These are phyloP conservation scores for Kuschelorhynchus macadamiae DNA, from an alignment of 2,888 invertebrate genomes.

Conservation along the genomic window DNA sequence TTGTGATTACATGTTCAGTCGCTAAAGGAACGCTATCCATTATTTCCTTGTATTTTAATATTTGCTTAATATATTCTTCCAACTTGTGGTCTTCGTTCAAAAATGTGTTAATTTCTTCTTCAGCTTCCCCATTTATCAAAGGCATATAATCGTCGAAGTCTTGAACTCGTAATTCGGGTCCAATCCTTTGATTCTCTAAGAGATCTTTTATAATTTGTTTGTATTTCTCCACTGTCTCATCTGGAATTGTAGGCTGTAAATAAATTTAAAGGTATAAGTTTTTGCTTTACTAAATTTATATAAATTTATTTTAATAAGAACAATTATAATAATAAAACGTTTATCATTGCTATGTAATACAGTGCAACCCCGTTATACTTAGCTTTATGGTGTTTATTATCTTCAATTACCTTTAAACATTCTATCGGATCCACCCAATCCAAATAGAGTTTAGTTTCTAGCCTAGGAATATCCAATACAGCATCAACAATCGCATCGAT, in stretches of 20 bases:
- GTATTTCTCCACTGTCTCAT: constrained; percentile 77
- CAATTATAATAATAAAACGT: neutral
- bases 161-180: constrained; percentile 80
- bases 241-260: constrained; percentile 81
- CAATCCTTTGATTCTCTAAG: constrained; percentile 80
- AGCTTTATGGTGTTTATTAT: too few species aligned
- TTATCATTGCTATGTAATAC: too few species aligned
- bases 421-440: constrained; percentile 69
- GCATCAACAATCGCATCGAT: constrained; percentile 84
- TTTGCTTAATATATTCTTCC: constrained; percentile 75
- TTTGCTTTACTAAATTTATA: too few species aligned
- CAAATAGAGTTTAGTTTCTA: constrained; percentile 85
- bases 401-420: constrained; percentile 61
- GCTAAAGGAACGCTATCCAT: constrained; percentile 74
- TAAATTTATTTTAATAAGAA: neutral
- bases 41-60: constrained; percentile 76
- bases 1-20: constrained; percentile 77
- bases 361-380: too few species aligned
- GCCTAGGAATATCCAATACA: constrained; percentile 79
- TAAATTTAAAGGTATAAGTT: constrained; percentile 1
- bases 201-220: constrained; percentile 75
- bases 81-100: constrained; percentile 77
- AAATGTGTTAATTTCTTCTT: constrained; percentile 76
- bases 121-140: constrained; percentile 83
- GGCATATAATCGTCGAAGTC: constrained; percentile 87